Evolutionary conservation across 92 coral and sea anemone species (phyloP), one percentile per base, ranked within the genome.

Genomic region (Actinernus sp.): DNA sequence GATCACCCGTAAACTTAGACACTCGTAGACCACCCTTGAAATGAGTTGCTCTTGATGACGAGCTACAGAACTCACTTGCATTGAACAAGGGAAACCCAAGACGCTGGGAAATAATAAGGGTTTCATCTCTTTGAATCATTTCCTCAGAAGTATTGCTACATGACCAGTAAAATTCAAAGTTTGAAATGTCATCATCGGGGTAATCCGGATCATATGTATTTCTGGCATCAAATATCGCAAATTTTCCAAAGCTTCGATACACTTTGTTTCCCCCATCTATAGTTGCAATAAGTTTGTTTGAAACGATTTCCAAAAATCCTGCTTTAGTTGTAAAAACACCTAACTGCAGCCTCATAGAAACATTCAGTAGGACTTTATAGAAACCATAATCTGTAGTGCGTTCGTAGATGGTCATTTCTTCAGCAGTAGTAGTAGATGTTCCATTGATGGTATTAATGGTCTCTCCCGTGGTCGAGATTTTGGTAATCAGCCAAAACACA

Each of bases 141-240:
- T 26, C 25, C 22, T 9, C 23, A 28, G 60, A 57, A 2, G 83
- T 34, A 58, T 74, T 82, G 31, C 61, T 70, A 26, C 88, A 82
- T 31, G 75, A 55, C 88, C 88, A 82, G 56, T 50, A 74, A 39
- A 55, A 82, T 13, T 59, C 63, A 34, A 82, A 74, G 11, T 6
- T 34, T 34, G 38, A 55, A 0, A 38, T 26, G 1, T 34, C 59
- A 13, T 14, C 20, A 8, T 39, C 70, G 0, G 55, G 1, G 14
- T 59, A 72, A 36, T 84, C 91, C 7, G 91, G 91, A 39, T 84
- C 91, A 47, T 74, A 84, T 0, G 91, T 62, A 10, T 19, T 30
- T 0, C 64, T 47, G 11, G 79, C 91, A 59, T 65, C 63, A 16
- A 84, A 10, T 0, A 36, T 32, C 10, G 67, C 47, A 13, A 23